Evolutionary conservation across 2,888 invertebrate species (phyloP).

Genomic region (Graphium colonna): DNA sequence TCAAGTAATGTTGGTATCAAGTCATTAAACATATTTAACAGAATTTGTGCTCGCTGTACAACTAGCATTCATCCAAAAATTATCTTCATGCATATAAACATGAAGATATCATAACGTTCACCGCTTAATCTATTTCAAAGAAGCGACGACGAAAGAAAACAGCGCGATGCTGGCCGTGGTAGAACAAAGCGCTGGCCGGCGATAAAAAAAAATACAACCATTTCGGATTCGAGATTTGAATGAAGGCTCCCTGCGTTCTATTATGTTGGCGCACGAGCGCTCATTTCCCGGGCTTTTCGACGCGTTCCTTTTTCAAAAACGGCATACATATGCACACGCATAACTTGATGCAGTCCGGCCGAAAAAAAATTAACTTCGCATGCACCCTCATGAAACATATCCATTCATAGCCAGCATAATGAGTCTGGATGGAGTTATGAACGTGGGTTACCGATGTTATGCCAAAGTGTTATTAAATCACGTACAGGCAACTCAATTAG

Average conservation of each 20-base stretch:
- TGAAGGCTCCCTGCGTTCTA: constrained; percentile 37
- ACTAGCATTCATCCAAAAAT: not conserved
- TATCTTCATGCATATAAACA: too few species aligned
- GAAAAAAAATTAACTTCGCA: constrained; percentile 5
- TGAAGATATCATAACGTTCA: not conserved
- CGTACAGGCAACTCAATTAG: constrained; percentile 11
- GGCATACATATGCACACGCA: constrained; percentile 29
- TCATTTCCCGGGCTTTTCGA: constrained; percentile 42
- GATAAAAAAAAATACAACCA: constrained; percentile 24
- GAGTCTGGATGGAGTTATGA: constrained; percentile 17
- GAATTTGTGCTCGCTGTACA: too few species aligned
- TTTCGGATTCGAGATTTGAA: constrained; percentile 40
- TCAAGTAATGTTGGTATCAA: too few species aligned
- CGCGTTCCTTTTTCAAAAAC: constrained; percentile 24
- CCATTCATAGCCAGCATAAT: constrained; percentile 19
- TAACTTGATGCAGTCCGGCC: constrained; percentile 28
- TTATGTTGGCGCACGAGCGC: constrained; percentile 41
- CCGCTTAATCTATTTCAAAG: constrained; percentile 4
- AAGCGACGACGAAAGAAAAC: constrained; percentile 9
- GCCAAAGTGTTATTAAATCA: constrained; percentile 14
- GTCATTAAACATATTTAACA: too few species aligned
- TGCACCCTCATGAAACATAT: constrained; percentile 1
- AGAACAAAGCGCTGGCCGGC: constrained; percentile 23
- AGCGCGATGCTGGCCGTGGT: constrained; percentile 9
- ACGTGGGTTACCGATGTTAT: constrained; percentile 14